Evolutionary conservation across 1,140 invertebrate genomes (phyloP), one percentile per base, ranked within the genome.

Genomic region (Drosophila obscura): DNA sequence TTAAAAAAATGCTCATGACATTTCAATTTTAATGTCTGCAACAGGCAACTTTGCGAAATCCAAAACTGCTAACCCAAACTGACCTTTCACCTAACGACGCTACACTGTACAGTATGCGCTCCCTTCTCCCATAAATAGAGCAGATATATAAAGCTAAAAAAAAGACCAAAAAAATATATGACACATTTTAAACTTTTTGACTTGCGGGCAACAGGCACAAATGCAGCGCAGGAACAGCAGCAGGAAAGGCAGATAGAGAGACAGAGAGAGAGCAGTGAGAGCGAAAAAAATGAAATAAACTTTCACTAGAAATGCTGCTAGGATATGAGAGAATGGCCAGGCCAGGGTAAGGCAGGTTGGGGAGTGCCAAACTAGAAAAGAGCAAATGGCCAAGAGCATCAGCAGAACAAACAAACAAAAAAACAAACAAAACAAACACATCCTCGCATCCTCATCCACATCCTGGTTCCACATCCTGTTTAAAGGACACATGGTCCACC

Each of bases 181-280:
- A 68, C 55, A 64, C 77, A 80, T 74, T 79, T 79, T 64, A 52
- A 80, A 80, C 72, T 62, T 80, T 80, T 62, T 66, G 71, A 69
- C 41, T 68, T 55, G 53, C 46, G 11, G 35, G 31, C 31, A 35
- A 35, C 31, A 39, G 11, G 11, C 11, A 24, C 3, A 24, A 28
- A 28, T 28, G 26, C 26, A 28, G 22, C 22, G 26, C 26, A 28
- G 26, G 26, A 28, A 28, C 5, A 7, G 5, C 26, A 28, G 5
- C 26, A 28, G 7, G 7, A 28, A 28, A 28, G 6, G 6, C 5
- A 28, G 26, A 28, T 6, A 13, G 11, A 13, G 11, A 13, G 35
- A 13, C 35, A 9, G 31, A 13, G 48, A 52, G 41, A 24, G 39
- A n/a, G n/a, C n/a, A n/a, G n/a, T n/a, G n/a, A 41, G 22, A 57